phyloP scores from a whole-genome alignment of 2,888 invertebrate species.

The Amphimallon solstitiale region DNA sequence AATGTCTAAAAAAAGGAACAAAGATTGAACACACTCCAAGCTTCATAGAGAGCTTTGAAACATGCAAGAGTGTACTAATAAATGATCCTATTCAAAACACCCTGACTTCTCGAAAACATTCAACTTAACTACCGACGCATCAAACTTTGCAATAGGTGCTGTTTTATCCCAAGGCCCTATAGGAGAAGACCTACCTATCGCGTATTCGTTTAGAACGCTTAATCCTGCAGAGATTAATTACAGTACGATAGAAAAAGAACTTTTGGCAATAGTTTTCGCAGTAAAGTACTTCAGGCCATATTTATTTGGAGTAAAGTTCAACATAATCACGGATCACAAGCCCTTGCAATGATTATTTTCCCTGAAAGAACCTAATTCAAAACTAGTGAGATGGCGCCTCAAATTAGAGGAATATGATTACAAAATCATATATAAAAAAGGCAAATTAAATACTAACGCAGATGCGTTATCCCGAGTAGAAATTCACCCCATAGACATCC shows the following conservation, averaged over 20 bases:
- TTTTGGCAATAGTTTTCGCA: not conserved
- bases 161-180: slow-evolving; percentile 29
- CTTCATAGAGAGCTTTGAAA: slow-evolving; percentile 16
- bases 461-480: slow-evolving; percentile 14
- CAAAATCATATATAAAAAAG: slow-evolving; percentile 7
- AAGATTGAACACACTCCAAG: slow-evolving; percentile 2
- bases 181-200: slow-evolving; percentile 10
- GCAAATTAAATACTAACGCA: slow-evolving; percentile 6
- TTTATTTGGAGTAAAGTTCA: not conserved
- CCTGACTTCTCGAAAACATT: slow-evolving; percentile 34
- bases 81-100: slow-evolving; percentile 35
- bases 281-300: not conserved
- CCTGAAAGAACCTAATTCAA: not conserved
- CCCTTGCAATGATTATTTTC: slow-evolving; percentile 1
- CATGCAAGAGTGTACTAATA: slow-evolving; percentile 31
- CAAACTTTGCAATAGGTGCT: slow-evolving; percentile 27
- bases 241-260: slow-evolving; percentile 2
- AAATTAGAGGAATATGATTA: too few relatives aligned
- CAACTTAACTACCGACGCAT: slow-evolving; percentile 36
- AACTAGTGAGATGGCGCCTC: too few relatives aligned
- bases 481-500: not conserved
- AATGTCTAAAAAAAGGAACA: slow-evolving; percentile 32
- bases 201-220: not conserved
- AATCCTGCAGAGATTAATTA: not conserved
- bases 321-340: not conserved